A percentile compares a stretch with the other conserved stretches of the same genome.
These are phyloP conservation scores for Forficula auricularia DNA, from an alignment of 1,140 invertebrate species.

Conservation along the genomic window DNA sequence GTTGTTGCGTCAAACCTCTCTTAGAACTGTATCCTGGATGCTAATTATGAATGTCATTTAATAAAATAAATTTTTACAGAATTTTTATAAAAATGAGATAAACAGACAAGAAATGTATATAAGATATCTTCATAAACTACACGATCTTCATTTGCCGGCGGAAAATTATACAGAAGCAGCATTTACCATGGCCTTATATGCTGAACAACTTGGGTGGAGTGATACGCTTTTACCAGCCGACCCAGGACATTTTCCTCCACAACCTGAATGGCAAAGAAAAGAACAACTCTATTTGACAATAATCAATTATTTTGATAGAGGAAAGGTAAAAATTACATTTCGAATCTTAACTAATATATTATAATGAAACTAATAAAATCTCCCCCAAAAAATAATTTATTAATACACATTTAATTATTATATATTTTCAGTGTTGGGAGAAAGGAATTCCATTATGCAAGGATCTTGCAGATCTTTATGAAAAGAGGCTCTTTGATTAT, in stretches of 20 bases:
- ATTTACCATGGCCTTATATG: conserved; percentile 84
- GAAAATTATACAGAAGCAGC: conserved; percentile 94
- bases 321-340: conserved; percentile 44
- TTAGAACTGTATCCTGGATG: too few species aligned
- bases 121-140: conserved; percentile 89
- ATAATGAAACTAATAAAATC: too few species aligned
- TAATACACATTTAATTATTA: too few species aligned
- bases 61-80: conserved; percentile 56
- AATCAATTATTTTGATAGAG: conserved; percentile 83
- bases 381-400: too few species aligned
- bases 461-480: conserved; percentile 77
- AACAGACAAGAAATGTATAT: conserved; percentile 92
- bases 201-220: conserved; percentile 76
- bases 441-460: conserved; percentile 86
- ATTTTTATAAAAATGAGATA: conserved; percentile 93
- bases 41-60: too few species aligned
- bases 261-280: conserved; percentile 82
- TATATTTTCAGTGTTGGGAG: conserved; percentile 81
- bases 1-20: too few species aligned
- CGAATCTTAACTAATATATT: too few species aligned
- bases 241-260: conserved; percentile 34
- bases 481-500: conserved; percentile 80
- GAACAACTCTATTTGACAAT: conserved; percentile 82
- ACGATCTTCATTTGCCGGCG: conserved; percentile 79
- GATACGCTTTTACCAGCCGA: conserved; percentile 38